Percentiles rank a stretch among this genome's conserved stretches.
phyloP scores from a whole-genome alignment of 1,140 invertebrate genomes.

The Brachionus asplanchnoidis region DNA sequence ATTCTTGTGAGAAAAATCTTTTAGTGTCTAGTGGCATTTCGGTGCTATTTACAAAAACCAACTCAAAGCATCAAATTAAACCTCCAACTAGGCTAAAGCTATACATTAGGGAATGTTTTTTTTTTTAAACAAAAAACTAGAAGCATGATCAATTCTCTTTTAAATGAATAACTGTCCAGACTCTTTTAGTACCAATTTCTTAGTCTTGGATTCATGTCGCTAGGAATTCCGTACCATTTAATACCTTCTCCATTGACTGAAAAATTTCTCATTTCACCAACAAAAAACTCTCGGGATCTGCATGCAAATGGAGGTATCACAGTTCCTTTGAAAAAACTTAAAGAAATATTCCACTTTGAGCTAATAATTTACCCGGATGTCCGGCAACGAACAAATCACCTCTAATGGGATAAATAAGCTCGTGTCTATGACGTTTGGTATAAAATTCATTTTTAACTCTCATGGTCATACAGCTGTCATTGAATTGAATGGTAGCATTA shows the following conservation, averaged over 20 bases:
- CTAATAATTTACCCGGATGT: neutral
- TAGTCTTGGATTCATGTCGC: neutral
- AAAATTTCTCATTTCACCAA: constrained; percentile 40
- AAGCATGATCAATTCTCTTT: neutral
- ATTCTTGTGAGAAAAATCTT: neutral
- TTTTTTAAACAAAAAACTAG: neutral
- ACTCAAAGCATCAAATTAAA: neutral
- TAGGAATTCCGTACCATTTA: constrained; percentile 38
- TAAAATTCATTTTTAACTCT: constrained; percentile 30
- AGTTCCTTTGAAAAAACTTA: neutral
- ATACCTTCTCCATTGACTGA: constrained; percentile 24
- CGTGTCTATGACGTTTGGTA: neutral
- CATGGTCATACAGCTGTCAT: constrained; percentile 12
- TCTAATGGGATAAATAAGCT: constrained; percentile 23
- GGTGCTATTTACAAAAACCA: neutral
- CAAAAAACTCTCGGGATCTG: constrained; percentile 22
- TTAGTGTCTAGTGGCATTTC: neutral
- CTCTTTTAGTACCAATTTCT: constrained; percentile 32
- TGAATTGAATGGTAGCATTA: constrained; percentile 11
- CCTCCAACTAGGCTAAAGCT: neutral
- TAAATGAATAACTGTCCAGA: neutral
- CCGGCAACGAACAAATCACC: constrained; percentile 37
- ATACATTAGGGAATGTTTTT: neutral
- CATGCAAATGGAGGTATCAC: constrained; percentile 27
- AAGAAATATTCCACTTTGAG: neutral